Evolutionary conservation across 2,113 vertebrate species (phyloP).

Genomic region (Candoia aspera): DNA sequence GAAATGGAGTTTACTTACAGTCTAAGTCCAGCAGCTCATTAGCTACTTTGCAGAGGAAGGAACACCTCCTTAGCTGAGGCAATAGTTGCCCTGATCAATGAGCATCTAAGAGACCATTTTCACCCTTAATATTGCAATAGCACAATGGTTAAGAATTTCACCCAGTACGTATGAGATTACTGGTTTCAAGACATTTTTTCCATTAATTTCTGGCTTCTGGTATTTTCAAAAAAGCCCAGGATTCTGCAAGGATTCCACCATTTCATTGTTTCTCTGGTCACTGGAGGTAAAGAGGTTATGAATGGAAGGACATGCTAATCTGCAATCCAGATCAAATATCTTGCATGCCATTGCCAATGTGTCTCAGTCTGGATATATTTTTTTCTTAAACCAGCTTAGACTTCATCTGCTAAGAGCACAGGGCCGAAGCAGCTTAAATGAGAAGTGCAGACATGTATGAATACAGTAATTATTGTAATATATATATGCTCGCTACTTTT

Average conservation of each 20-base stretch:
- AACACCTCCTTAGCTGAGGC: not conserved
- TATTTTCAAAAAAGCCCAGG: not conserved
- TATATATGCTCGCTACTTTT: too few species aligned
- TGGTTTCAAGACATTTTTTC: not conserved
- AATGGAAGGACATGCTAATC: not conserved
- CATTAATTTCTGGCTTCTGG: not conserved
- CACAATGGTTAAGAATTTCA: not conserved
- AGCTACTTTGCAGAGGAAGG: not conserved
- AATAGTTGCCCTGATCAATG: not conserved
- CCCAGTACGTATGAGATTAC: not conserved
- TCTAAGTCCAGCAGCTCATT: not conserved
- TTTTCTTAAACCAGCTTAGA: not conserved
- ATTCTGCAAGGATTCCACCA: not conserved
- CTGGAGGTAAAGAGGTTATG: not conserved
- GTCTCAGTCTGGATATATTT: not conserved
- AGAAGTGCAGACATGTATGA: not conserved
- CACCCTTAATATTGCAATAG: not conserved
- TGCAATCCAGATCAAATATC: not conserved
- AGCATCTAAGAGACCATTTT: not conserved
- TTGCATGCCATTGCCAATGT: not conserved
- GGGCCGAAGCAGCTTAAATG: not conserved
- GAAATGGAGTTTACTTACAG: not conserved
- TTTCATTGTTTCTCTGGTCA: not conserved
- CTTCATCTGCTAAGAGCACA: not conserved
- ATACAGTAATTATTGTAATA: not conserved